These are phyloP conservation scores for Harlomillsia oculata DNA, from an alignment of 1,140 invertebrate genomes.

Conservation along the genomic window DNA sequence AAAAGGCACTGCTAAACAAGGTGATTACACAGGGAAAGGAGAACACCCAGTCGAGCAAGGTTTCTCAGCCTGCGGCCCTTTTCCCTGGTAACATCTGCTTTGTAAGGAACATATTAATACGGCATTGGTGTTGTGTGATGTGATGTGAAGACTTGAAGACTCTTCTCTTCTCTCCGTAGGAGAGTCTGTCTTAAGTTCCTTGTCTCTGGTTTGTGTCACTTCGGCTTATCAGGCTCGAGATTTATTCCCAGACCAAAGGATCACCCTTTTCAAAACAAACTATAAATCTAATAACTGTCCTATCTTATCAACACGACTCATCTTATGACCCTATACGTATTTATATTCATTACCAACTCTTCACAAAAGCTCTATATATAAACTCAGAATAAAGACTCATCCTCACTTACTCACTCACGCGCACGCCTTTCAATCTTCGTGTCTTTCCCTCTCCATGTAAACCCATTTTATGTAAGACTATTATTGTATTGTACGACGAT, in stretches of 20 bases:
- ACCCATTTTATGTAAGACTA: background rate
- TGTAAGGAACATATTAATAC: slow-evolving; percentile 17
- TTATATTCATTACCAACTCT: slow-evolving; percentile 26
- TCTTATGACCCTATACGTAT: slow-evolving; percentile 32
- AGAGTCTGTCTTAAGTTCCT: background rate
- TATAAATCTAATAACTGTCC: slow-evolving; percentile 35
- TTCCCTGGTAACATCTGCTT: slow-evolving; percentile 21
- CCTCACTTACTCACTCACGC: slow-evolving; percentile 21
- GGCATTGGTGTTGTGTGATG: too few species aligned
- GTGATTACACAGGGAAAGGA: slow-evolving; percentile 29
- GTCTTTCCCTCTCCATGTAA: background rate
- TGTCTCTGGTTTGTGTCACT: slow-evolving; percentile 26
- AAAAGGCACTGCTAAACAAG: slow-evolving; percentile 29
- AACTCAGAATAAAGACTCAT: background rate
- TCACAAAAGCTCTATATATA: background rate
- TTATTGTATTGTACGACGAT: too few species aligned
- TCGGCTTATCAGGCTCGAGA: slow-evolving; percentile 26
- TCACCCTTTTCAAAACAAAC: slow-evolving; percentile 35
- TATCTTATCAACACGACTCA: slow-evolving; percentile 32
- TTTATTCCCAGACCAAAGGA: slow-evolving; percentile 29
- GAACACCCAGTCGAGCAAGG: slow-evolving; percentile 31
- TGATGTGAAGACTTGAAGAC: too few species aligned
- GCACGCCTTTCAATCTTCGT: slow-evolving; percentile 7
- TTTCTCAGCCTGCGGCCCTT: slow-evolving; percentile 18
- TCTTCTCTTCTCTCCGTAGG: background rate